These are phyloP conservation scores for Corythoichthys haematopterus DNA, from an alignment of 2,113 vertebrate species.

Conservation along the genomic window DNA sequence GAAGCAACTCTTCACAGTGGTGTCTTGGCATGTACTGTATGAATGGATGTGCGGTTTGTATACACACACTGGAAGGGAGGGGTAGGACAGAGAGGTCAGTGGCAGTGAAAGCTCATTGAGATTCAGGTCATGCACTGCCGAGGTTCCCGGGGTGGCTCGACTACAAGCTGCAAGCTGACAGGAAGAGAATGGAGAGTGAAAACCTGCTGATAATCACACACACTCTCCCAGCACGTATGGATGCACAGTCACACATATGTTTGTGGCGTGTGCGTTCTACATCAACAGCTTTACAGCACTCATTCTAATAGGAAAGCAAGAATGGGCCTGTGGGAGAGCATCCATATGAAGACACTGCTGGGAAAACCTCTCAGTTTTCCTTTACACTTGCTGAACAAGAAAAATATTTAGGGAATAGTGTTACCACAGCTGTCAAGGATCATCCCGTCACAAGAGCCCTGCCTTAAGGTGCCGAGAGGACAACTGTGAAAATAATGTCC, in stretches of 20 bases:
- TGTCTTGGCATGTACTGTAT: not conserved
- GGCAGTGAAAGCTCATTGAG: constrained; percentile 51
- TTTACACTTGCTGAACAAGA: not conserved
- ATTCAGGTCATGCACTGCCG: constrained; percentile 59
- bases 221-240: constrained; percentile 12
- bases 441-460: constrained; percentile 49
- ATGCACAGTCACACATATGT: constrained; percentile 37
- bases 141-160: constrained; percentile 63
- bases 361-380: constrained; percentile 1
- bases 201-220: constrained; percentile 46
- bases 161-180: constrained; percentile 44
- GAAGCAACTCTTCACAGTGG: not conserved
- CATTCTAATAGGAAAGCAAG: constrained; percentile 10
- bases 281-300: constrained; percentile 15
- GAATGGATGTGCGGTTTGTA: not conserved
- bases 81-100: constrained; percentile 47
- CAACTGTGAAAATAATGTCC: constrained; percentile 54
- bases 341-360: not conserved
- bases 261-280: constrained; percentile 7
- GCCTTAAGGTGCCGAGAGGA: constrained; percentile 34
- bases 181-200: constrained; percentile 28
- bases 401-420: constrained; percentile 27
- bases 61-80: constrained; percentile 19
- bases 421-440: constrained; percentile 56
- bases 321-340: constrained; percentile 1